Base-by-base conservation (phyloP, 2,113 vertebrate genomes). In the Alligator sinensis region DNA sequence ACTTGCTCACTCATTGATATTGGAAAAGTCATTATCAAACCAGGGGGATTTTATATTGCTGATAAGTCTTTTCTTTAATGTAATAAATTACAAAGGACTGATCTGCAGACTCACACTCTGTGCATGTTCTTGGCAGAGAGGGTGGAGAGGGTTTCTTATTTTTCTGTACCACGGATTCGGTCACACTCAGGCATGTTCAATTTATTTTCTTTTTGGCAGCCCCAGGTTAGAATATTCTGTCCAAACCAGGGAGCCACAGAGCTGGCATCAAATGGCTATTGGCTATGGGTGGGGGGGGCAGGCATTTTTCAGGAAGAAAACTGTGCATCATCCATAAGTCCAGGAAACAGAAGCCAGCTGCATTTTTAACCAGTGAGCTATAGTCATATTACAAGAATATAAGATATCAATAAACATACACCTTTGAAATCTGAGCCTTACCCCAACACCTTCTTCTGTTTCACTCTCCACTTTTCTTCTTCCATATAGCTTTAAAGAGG, bases 1-100 rank as follows among this genome's bases (percentile, higher is more conserved):
- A 27, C 72, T 96, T 91, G 57, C 10, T 95, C 16, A 4, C 55
- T 83, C 78, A 34, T 59, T 80, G 10, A 3, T 76, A 93, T 91
- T 92, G 38, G 9, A 59, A 92, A 83, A 79, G 61, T 75, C 14
- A 22, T 91, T 91, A 75, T 84, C 82, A 89, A 91, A 77, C 22
- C 24, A 87, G 38, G 62, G 30, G 80, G 62, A 22, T 86, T 92
- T 83, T 81, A 0, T 91, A 38, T 91, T 93, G 83, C 86, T 38
- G 8, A 90, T 30, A 3, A 62, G 13, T 57, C 21, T 90, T 55
- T 87, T 85, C 21, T 91, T 89, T 82, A 80, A 77, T 82, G 14
- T 64, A 91, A 79, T 90, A 28, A 1, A 2, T 79, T 96, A 82
- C 62, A 14, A 90, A 91, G 22, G 6, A 17, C 82, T 94, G 90